Evolutionary conservation across 2,888 invertebrate species (phyloP), one percentile per base, ranked within the genome.

Genomic region (Aromia moschata): DNA sequence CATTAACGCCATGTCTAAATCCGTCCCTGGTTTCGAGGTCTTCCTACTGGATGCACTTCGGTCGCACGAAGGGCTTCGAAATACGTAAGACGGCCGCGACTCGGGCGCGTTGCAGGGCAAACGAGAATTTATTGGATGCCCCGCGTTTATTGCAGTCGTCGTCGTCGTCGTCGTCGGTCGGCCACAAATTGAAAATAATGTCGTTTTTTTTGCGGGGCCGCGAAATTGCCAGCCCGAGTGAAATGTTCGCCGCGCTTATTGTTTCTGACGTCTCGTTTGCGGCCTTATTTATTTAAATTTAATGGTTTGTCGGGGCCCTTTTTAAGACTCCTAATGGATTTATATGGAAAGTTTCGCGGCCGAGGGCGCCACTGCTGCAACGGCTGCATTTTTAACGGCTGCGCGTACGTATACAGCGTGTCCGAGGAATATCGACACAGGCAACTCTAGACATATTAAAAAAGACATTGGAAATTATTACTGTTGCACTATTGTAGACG

Each of bases 161-260:
- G n/a, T n/a, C n/a, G n/a, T n/a, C n/a, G n/a, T n/a, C n/a, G n/a
- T n/a, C n/a, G n/a, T n/a, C n/a, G n/a, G n/a, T n/a, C n/a, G 56
- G 58, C 75, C 74, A 67, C 75, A 76, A 75, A 76, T 76, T 76
- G 75, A 76, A 76, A 77, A 73, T 77, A 75, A 77, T 74, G 76
- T 66, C 72, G 69, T 67, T 70, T 70, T 67, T 69, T 52, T 41
- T 37, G 37, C 49, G 36, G 52, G 41, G 20, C 46, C 30, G 25
- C 54, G 53, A 57, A 54, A 54, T 47, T 52, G 46, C 68, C 69
- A 70, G 70, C 67, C 65, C 60, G 65, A 69, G 62, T 70, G 69
- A 72, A 73, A 69, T 69, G 71, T 69, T 57, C 45, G 70, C 58
- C 58, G 56, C 67, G 73, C 70, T 72, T 72, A 73, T 73, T 75